Conservation (phyloP, 2,797 vertebrate genomes). For the Notolepis coatsorum region DNA sequence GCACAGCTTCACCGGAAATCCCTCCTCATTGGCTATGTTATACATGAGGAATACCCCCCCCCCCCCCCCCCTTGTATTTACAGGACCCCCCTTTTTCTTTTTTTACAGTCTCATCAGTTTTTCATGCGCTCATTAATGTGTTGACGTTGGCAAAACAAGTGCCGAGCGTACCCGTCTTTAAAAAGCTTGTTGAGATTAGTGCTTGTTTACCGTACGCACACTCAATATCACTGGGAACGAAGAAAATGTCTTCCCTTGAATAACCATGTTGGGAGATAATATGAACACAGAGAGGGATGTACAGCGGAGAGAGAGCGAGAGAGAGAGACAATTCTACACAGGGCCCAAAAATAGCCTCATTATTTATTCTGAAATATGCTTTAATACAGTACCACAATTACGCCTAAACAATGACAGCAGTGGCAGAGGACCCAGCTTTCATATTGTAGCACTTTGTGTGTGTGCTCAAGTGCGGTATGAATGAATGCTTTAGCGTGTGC, state of each 20-base stretch:
- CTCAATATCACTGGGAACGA: constrained; percentile 36
- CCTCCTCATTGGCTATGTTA: too few species aligned
- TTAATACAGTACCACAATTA: constrained; percentile 41
- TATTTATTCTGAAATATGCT: constrained; percentile 32
- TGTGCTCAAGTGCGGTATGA: not conserved
- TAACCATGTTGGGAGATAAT: constrained; percentile 52
- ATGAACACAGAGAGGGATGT: constrained; percentile 39
- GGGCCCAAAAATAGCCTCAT: constrained; percentile 49
- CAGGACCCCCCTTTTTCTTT: too few species aligned
- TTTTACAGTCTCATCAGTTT: not conserved
- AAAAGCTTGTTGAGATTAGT: not conserved
- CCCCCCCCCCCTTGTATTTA: too few species aligned
- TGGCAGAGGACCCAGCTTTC: constrained; percentile 47
- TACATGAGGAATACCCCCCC: too few species aligned
- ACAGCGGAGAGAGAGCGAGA: constrained; percentile 68
- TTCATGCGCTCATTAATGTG: constrained; percentile 6
- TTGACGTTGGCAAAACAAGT: constrained; percentile 10
- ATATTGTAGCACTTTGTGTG: not conserved
- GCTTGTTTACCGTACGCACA: constrained; percentile 28
- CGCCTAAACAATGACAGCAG: constrained; percentile 40
- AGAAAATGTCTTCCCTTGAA: constrained; percentile 73
- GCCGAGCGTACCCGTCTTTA: not conserved
- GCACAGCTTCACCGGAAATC: too few species aligned
- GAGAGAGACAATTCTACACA: constrained; percentile 33
- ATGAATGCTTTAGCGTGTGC: not conserved